Percentiles rank a stretch among this genome's conserved stretches.
These are phyloP conservation scores for Petaurus breviceps DNA, from an alignment of 2,113 vertebrate genomes.

Conservation along the genomic window DNA sequence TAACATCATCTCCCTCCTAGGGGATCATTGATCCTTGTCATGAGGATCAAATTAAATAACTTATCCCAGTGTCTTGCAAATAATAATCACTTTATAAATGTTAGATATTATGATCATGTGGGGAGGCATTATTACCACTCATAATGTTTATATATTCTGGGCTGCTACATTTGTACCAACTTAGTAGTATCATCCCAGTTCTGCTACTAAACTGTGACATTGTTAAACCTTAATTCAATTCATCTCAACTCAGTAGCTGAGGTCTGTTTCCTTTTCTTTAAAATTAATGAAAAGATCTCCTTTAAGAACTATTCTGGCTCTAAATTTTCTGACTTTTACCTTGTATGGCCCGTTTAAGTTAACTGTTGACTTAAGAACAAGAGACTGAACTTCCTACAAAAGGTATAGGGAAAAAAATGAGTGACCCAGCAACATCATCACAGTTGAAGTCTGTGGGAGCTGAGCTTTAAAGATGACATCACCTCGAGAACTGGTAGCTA, in stretches of 20 bases:
- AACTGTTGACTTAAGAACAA: not conserved
- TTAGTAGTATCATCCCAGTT: not conserved
- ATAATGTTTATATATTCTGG: not conserved
- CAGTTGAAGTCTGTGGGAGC: not conserved
- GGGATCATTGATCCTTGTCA: too few species aligned
- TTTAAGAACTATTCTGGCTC: not conserved
- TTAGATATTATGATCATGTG: not conserved
- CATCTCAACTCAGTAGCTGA: not conserved
- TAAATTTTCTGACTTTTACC: too few species aligned
- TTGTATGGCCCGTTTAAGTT: not conserved
- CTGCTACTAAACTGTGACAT: not conserved
- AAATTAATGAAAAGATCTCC: not conserved
- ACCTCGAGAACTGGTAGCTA: not conserved
- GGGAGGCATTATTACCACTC: not conserved
- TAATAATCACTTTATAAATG: not conserved
- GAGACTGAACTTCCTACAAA: not conserved
- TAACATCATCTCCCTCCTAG: not conserved
- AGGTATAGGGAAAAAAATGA: not conserved
- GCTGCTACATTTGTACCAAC: not conserved
- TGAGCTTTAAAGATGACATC: not conserved
- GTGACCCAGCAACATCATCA: not conserved
- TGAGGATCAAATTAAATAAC: not conserved
- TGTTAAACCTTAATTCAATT: not conserved
- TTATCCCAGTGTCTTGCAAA: not conserved
- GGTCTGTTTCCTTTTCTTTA: not conserved